Evolutionary conservation across 2,888 invertebrate genomes (phyloP), one percentile per base, ranked within the genome.

Genomic region (Cactoblastis cactorum): DNA sequence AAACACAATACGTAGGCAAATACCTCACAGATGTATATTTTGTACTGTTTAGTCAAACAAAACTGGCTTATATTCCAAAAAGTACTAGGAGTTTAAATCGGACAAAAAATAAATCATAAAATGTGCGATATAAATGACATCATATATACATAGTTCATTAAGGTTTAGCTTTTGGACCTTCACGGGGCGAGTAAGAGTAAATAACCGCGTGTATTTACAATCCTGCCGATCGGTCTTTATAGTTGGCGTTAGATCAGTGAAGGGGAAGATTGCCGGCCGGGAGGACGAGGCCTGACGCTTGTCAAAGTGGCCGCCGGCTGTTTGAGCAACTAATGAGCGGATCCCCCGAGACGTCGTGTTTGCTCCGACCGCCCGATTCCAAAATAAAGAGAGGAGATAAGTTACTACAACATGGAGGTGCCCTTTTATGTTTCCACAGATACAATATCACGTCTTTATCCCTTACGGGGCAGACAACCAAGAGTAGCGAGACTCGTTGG

Each of bases 321-420:
- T 89, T 88, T 89, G 88, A 76, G 81, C 88, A 83, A 88, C 83
- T 89, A 89, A 89, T 89, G 88, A 88, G 87, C 79, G 84, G 80
- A 65, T 81, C 87, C 87, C 88, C 68, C 73, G 87, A 88, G 88
- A 86, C 80, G 74, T 57, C 61, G 69, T 87, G 85, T 88, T 87
- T 86, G 81, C 82, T 69, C 74, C 71, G 43, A 43, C 43, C 43
- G 43, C 28, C 43, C 43, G 28, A 28, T 5, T 15, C 11, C 11
- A 43, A 28, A 32, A 43, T 43, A 43, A 11, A 28, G 15, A 4
- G 15, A 14, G 15, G 2, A 15, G 15, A 43, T 24, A 43, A 43
- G 12, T 22, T 28, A 28, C 28, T 28, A 1, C 39, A 39, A n/a
- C 5, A 12, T 41, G 34, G 3, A 8, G 2, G 6, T 11, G 33